Conservation (phyloP, 2,888 invertebrate genomes). For the Tipula lateralis region DNA sequence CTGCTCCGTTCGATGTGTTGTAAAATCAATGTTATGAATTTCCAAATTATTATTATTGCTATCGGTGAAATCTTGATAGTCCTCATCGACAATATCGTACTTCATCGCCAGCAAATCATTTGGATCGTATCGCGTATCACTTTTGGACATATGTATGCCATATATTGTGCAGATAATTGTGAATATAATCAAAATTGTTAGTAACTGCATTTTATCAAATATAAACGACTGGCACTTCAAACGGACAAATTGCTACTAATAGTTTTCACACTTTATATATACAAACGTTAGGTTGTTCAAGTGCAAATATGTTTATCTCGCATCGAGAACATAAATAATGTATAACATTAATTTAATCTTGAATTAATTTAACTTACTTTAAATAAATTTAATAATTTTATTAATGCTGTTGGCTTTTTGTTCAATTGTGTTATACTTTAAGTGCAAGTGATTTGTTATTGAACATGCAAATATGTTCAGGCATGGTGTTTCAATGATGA, state of each 20-base stretch:
- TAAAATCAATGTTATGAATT: not conserved
- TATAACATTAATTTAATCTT: not conserved
- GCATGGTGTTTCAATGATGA: not conserved
- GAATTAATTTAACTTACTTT: not conserved
- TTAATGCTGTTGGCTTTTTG: not conserved
- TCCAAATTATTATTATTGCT: not conserved
- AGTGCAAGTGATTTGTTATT: not conserved
- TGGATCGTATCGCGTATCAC: not conserved
- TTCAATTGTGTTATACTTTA: conserved; percentile 11
- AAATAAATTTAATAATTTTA: conserved; percentile 11
- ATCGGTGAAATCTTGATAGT: not conserved
- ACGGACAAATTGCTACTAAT: not conserved
- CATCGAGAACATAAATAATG: not conserved
- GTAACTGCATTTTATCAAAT: not conserved
- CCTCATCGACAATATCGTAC: not conserved
- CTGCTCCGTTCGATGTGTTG: not conserved
- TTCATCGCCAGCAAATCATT: not conserved
- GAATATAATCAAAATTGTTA: not conserved
- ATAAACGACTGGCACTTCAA: not conserved
- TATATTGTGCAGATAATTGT: not conserved
- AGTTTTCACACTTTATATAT: not conserved
- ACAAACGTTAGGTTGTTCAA: not conserved
- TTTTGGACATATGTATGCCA: not conserved
- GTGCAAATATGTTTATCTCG: not conserved
- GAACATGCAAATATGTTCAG: not conserved